Evolutionary conservation across 2,888 invertebrate species (phyloP).

Genomic region (Lathronympha strigana): DNA sequence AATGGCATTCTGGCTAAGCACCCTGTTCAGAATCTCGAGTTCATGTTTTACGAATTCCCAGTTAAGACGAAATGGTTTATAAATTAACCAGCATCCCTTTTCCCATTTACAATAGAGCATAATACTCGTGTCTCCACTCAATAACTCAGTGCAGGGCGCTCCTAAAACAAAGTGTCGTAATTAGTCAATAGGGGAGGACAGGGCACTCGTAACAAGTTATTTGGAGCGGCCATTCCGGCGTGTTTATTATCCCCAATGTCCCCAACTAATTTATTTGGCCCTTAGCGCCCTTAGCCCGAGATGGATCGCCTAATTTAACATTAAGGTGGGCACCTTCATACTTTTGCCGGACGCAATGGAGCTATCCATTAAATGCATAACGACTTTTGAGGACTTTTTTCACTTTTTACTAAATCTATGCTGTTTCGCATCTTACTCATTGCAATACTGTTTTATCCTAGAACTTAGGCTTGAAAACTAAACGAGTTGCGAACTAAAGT

Average conservation of each 20-base stretch:
- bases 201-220: slow-evolving; percentile 75
- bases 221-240: slow-evolving; percentile 72
- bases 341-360: slow-evolving; percentile 9
- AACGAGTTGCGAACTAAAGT: too few species aligned
- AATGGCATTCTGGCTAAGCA: too few species aligned
- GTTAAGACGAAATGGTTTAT: not conserved
- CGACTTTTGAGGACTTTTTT: too few species aligned
- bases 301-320: slow-evolving; percentile 82
- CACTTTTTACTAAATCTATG: too few species aligned
- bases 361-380: slow-evolving; percentile 8
- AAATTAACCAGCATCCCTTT: slow-evolving; percentile 5
- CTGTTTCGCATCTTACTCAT: too few species aligned
- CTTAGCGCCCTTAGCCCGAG: slow-evolving; percentile 76
- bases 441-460: too few species aligned
- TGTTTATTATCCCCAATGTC: slow-evolving; percentile 81
- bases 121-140: slow-evolving; percentile 40
- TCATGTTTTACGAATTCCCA: not conserved
- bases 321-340: slow-evolving; percentile 61
- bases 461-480: too few species aligned
- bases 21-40: not conserved
- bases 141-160: slow-evolving; percentile 49
- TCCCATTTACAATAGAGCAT: not conserved
- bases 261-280: slow-evolving; percentile 80
- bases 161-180: slow-evolving; percentile 72
- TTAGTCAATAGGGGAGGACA: slow-evolving; percentile 78